These are phyloP conservation scores for Trissolcus japonicus DNA, from an alignment of 2,888 invertebrate species.

Conservation along the genomic window DNA sequence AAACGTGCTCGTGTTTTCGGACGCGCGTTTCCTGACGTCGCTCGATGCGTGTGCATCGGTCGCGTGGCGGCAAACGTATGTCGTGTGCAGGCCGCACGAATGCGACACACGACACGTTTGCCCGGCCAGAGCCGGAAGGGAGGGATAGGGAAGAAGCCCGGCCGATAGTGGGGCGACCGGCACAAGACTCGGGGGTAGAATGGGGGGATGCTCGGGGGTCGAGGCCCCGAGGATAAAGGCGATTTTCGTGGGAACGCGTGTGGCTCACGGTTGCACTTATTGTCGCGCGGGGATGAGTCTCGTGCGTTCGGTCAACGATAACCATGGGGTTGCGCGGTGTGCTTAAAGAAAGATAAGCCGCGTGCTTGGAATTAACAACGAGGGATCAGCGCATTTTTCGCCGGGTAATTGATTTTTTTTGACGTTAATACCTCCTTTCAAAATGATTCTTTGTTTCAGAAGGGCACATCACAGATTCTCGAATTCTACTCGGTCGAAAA, in stretches of 20 bases:
- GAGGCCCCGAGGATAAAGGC: constrained; percentile 55
- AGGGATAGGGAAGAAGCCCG: constrained; percentile 44
- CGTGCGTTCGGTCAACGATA: constrained; percentile 64
- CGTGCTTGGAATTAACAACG: constrained; percentile 45
- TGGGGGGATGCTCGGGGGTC: constrained; percentile 53
- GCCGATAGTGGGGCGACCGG: constrained; percentile 41
- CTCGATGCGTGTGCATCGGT: constrained; percentile 72
- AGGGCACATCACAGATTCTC: neutral
- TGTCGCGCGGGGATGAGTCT: constrained; percentile 59
- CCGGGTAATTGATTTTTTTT: constrained; percentile 41
- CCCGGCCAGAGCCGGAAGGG: constrained; percentile 36
- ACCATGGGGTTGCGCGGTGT: constrained; percentile 41
- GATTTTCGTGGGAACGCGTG: constrained; percentile 74
- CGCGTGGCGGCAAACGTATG: constrained; percentile 77
- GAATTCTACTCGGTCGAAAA: too few species aligned
- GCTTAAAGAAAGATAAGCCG: constrained; percentile 53
- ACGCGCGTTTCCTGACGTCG: constrained; percentile 55
- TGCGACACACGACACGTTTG: constrained; percentile 71
- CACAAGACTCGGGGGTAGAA: constrained; percentile 47
- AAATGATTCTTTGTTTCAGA: constrained; percentile 17
- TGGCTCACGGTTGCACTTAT: constrained; percentile 62
- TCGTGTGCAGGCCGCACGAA: constrained; percentile 75
- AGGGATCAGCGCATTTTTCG: constrained; percentile 46
- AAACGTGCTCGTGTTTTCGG: constrained; percentile 50
- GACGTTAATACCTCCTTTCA: constrained; percentile 10